Base-by-base conservation (phyloP, 2,888 invertebrate genomes). In the Leucophenga montana region DNA sequence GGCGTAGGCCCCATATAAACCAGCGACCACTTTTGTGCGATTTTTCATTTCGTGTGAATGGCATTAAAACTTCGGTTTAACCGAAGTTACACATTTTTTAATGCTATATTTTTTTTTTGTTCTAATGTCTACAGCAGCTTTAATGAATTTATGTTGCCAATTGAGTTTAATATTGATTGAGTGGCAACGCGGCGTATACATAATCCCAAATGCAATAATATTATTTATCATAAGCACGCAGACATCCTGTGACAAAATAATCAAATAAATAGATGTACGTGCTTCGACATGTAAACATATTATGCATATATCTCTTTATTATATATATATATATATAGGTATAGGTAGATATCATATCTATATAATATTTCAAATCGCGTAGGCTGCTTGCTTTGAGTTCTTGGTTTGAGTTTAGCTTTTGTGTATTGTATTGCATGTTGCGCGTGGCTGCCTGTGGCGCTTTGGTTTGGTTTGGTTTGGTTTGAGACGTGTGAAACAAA, bases 401-500 rank as follows among this genome's bases (percentile, higher is more conserved):
- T n/a, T 59, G 33, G 39, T 39, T 39, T 39, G 39, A 39, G 39
- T 39, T 39, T 59, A n/a, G n/a, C 59, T 59, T 59, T 33, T 59
- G 22, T 56, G 27, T 56, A n/a, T n/a, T n/a, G n/a, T 57, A 22
- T 57, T 27, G 31, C 14, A 11, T 57, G 18, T 56, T 9, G 1
- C 13, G 56, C 27, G 27, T 27, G 27, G 2, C 2, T 54, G 54
- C 22, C 22, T 22, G 4, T 22, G 9, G n/a, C 39, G 39, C 11
- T 54, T 54, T 54, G 54, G 54, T 18, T 53, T 53, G 56, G 13
- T 54, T 54, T 54, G 54, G 54, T 54, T 54, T 54, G 54, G 54
- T 46, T 46, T 48, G 48, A 46, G 79, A 82, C 77, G 84, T 82
- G 84, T 77, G 81, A 84, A 82, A 75, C 79, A 82, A 84, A 78